phyloP scores from a whole-genome alignment of 1,140 invertebrate species.

The Drosophila pandora region DNA sequence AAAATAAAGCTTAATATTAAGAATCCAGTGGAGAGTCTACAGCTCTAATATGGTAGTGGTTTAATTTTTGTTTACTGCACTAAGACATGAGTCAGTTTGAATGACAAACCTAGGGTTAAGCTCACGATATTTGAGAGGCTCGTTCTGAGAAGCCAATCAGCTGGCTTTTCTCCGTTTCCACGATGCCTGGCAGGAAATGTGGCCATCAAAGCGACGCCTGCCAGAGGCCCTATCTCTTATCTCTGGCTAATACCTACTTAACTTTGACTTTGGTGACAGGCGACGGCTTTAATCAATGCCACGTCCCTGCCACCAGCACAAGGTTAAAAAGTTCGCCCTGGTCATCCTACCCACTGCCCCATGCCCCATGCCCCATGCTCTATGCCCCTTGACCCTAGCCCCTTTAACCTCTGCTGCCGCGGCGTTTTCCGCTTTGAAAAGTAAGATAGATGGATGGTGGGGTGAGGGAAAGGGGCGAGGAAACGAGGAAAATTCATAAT shows the following conservation, averaged over 20 bases:
- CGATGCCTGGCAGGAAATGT: slow-evolving; percentile 56
- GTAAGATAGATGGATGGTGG: slow-evolving; percentile 22
- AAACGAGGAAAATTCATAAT: slow-evolving; percentile 65
- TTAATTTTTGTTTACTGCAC: neutral
- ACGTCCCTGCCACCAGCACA: slow-evolving; percentile 38
- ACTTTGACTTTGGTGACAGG: slow-evolving; percentile 78
- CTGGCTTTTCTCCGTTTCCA: slow-evolving; percentile 36
- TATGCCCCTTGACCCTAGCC: slow-evolving; percentile 7
- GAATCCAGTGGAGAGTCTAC: neutral
- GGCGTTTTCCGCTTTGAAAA: neutral
- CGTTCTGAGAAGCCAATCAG: slow-evolving; percentile 59
- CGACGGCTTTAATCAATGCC: slow-evolving; percentile 72
- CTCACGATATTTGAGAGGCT: slow-evolving; percentile 10
- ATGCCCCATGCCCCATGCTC: slow-evolving; percentile 6
- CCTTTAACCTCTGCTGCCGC: neutral
- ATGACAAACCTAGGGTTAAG: slow-evolving; percentile 18
- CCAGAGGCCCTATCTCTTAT: slow-evolving; percentile 1
- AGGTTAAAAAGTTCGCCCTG: slow-evolving; percentile 56
- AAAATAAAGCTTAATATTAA: neutral
- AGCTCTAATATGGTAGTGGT: neutral
- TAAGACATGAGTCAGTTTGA: neutral
- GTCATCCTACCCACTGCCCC: slow-evolving; percentile 1
- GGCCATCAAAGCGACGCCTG: slow-evolving; percentile 27
- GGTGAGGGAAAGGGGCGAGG: neutral
- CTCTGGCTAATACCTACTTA: slow-evolving; percentile 69